Conservation (phyloP, 1,140 invertebrate genomes). For the Ostrea edulis region DNA sequence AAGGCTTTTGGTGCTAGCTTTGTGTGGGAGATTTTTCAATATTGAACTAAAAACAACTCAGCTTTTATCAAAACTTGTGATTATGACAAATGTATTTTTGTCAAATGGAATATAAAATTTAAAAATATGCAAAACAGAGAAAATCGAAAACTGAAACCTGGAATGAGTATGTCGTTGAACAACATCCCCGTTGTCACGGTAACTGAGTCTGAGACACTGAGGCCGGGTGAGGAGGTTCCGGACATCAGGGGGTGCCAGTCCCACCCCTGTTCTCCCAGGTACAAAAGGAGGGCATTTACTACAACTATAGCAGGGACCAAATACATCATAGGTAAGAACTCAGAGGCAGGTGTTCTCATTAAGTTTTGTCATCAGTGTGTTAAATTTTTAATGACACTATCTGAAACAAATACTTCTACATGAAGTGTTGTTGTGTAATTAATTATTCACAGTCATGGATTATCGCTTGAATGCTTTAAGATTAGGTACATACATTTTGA, state of each 20-base stretch:
- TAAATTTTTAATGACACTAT: no score
- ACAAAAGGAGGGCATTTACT: constrained; percentile 65
- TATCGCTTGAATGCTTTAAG: no score
- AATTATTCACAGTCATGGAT: no score
- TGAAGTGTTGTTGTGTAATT: no score
- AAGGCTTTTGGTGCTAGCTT: not conserved
- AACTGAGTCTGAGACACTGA: constrained; percentile 60
- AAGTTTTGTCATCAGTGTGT: no score
- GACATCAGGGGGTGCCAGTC: constrained; percentile 53
- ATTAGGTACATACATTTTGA: not conserved
- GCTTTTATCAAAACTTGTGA: not conserved
- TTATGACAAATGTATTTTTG: not conserved
- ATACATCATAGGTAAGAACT: constrained; percentile 69
- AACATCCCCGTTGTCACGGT: constrained; percentile 65
- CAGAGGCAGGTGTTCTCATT: not conserved
- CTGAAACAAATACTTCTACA: no score
- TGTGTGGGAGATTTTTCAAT: not conserved
- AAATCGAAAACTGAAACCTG: constrained; percentile 20
- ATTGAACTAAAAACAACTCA: not conserved
- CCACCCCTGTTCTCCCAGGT: constrained; percentile 64
- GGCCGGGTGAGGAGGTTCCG: not conserved
- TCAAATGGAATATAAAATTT: constrained; percentile 25
- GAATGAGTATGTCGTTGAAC: constrained; percentile 63
- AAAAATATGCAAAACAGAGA: constrained; percentile 36
- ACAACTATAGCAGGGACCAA: constrained; percentile 67